Base-by-base conservation (phyloP, 2,888 invertebrate genomes). In the Gymnosoma rotundatum region DNA sequence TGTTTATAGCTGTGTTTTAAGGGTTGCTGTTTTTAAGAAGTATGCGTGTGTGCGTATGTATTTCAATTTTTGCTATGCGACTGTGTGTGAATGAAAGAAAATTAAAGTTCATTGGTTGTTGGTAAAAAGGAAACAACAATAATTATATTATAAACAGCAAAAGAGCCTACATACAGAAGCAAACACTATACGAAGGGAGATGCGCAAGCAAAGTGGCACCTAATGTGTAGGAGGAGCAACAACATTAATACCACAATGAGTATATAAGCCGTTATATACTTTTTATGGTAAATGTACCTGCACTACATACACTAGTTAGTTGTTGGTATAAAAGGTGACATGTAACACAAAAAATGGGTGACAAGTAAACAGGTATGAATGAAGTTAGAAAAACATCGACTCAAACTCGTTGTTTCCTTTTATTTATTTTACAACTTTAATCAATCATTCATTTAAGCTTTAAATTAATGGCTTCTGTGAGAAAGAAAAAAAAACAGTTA, bases 191-290 rank as follows among this genome's bases (percentile, higher is more conserved):
- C n/a, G 12, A 45, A 73, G 21, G 36, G 69, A 66, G 80, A 76
- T 75, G 78, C 76, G 76, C 80, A 69, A 56, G 74, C 54, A 70
- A 58, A 73, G 42, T 38, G 64, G 81, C 78, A 64, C 84, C 81
- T 84, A 84, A 82, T 74, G 70, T 74, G 84, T 84, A 84, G 84
- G 84, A 84, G 84, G 84, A 84, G 84, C 84, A 81, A 78, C 50
- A 42, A 50, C 38, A 18, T 8, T 38, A 12, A 60, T 42, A 52
- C 18, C 2, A 76, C 36, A 66, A 58, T 32, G n/a, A 38, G 32
- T 74, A 83, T 64, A 79, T 78, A 79, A 52, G 18, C 7, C 48
- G 32, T 60, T 45, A 38, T 69, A 45, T 52, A 54, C 1, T 18
- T 12, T 18, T 18, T 1, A 14, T 9, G 20, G 20, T 52, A 52